Percentiles rank a stretch among this genome's conserved stretches.
Conservation (phyloP, 2,113 vertebrate genomes). For the Bambusicola thoracicus region DNA sequence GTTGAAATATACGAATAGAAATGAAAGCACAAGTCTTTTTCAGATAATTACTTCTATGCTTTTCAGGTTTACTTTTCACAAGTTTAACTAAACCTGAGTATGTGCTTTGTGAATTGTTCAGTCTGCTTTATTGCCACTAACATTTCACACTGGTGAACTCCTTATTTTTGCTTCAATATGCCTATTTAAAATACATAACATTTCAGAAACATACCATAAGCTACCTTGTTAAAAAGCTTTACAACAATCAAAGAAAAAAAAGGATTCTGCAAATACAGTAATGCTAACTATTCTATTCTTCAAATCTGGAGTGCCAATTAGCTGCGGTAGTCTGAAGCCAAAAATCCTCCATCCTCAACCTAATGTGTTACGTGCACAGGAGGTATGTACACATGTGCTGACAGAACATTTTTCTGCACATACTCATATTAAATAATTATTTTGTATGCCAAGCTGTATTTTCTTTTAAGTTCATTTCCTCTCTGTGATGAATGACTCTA, state of each 20-base stretch:
- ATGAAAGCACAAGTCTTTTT: not conserved
- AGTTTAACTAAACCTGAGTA: not conserved
- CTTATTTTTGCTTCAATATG: not conserved
- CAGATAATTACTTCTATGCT: not conserved
- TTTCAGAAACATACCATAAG: not conserved
- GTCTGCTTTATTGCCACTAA: not conserved
- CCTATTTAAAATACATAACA: not conserved
- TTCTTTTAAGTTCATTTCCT: slow-evolving; percentile 30
- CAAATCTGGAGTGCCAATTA: not conserved
- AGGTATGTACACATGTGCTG: not conserved
- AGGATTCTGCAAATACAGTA: not conserved
- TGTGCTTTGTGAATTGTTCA: not conserved
- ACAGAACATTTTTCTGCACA: slow-evolving; percentile 25
- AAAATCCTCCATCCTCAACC: not conserved
- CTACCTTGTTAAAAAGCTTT: not conserved
- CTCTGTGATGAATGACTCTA: slow-evolving; percentile 13
- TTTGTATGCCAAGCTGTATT: not conserved
- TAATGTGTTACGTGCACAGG: not conserved
- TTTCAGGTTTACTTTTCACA: not conserved
- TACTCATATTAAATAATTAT: slow-evolving; percentile 16
- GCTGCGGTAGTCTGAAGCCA: not conserved
- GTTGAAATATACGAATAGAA: not conserved
- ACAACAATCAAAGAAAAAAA: not conserved
- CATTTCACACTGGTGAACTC: not conserved
- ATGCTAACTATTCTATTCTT: not conserved